A percentile compares a stretch with the other conserved stretches of the same genome.
Conservation (phyloP, 1,140 invertebrate species). For the Drosophila kanapiae region DNA sequence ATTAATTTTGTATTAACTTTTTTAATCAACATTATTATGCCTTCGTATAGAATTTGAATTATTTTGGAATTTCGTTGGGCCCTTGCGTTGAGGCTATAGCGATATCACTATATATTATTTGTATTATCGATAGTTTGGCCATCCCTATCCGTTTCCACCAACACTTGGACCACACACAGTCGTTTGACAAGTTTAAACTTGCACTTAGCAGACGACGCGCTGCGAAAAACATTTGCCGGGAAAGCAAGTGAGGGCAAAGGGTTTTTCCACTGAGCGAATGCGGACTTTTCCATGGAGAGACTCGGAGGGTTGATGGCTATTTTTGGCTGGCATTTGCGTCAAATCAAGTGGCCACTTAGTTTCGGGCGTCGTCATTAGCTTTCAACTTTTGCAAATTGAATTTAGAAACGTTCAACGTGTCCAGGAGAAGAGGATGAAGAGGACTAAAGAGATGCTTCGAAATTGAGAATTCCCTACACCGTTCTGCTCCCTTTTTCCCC, state of each 20-base stretch:
- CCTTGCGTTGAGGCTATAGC: too few relatives aligned
- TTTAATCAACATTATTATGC: background rate
- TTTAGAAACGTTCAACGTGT: slow-evolving; percentile 65
- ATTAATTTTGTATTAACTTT: too few relatives aligned
- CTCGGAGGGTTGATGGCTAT: background rate
- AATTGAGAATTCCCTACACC: slow-evolving; percentile 5
- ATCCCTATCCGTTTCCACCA: background rate
- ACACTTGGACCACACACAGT: slow-evolving; percentile 11
- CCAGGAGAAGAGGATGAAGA: background rate
- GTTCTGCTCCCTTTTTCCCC: background rate
- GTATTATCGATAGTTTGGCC: background rate
- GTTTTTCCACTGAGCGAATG: background rate
- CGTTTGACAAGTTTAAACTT: slow-evolving; percentile 48
- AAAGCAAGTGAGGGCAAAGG: slow-evolving; percentile 2
- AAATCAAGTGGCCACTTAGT: slow-evolving; percentile 70
- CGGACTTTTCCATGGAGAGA: background rate
- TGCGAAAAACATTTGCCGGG: slow-evolving; percentile 9
- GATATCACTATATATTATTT: too few relatives aligned
- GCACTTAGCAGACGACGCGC: slow-evolving; percentile 25
- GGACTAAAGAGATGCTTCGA: background rate
- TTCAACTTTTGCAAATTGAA: slow-evolving; percentile 75
- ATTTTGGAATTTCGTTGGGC: background rate
- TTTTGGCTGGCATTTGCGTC: slow-evolving; percentile 35
- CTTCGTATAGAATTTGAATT: background rate
- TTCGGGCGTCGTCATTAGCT: slow-evolving; percentile 66